Percentiles rank a stretch among this genome's conserved stretches.
phyloP scores from a whole-genome alignment of 1,140 invertebrate genomes.

The Coelopa frigida region DNA sequence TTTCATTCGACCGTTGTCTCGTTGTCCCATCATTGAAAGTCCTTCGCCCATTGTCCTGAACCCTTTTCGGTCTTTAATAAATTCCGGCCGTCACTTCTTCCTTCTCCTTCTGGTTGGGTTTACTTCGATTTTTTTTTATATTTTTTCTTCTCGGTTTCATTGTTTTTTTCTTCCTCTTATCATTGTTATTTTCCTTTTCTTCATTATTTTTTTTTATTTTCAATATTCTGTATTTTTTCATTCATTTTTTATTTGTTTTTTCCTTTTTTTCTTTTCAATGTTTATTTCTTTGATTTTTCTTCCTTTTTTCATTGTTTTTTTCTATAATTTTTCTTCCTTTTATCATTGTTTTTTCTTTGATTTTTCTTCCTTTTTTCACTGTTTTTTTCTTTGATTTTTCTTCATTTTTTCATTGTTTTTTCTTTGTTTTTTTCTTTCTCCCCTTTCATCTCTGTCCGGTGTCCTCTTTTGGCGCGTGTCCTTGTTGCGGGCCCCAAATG shows the following conservation, averaged over 20 bases:
- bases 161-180: not conserved
- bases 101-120: too few species aligned
- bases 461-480: not conserved
- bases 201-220: too few species aligned
- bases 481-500: not conserved
- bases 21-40: constrained; percentile 9
- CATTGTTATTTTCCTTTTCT: not conserved
- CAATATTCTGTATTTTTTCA: too few species aligned
- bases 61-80: too few species aligned
- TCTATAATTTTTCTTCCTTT: not conserved
- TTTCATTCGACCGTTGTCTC: not conserved
- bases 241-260: not conserved
- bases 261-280: constrained; percentile 5
- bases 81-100: too few species aligned
- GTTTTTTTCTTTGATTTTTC: constrained; percentile 3
- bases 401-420: not conserved
- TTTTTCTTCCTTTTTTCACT: not conserved
- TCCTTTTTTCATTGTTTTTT: constrained; percentile 8
- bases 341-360: not conserved
- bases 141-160: too few species aligned
- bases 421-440: constrained; percentile 3
- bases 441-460: not conserved
- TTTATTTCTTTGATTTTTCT: not conserved
- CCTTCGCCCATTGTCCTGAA: too few species aligned
- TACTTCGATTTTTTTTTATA: too few species aligned